phyloP scores from a whole-genome alignment of 92 coral and sea anemone genomes.

The Galaxea fascicularis region DNA sequence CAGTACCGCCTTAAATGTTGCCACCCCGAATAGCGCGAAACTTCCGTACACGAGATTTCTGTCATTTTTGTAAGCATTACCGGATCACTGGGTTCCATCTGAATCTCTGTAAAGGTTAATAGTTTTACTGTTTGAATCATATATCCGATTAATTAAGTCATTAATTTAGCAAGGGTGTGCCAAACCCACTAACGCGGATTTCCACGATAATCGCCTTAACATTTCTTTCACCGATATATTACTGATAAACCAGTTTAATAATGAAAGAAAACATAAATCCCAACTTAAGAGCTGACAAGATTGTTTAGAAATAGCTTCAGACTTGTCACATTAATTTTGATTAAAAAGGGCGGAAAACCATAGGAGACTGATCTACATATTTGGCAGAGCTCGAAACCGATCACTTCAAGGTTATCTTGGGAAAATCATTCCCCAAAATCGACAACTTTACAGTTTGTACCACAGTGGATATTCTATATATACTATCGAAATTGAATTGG shows the following conservation, averaged over 20 bases:
- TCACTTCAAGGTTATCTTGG: too few species aligned
- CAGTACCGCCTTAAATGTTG: too few species aligned
- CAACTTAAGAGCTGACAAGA: background rate
- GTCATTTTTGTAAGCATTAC: background rate
- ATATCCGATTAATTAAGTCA: background rate
- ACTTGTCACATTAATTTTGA: too few species aligned
- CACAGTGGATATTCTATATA: too few species aligned
- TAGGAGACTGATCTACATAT: too few species aligned
- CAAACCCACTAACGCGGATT: conserved; percentile 8
- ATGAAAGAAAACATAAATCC: background rate
- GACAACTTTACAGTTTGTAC: too few species aligned
- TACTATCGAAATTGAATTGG: too few species aligned
- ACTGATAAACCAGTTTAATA: background rate
- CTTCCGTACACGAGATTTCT: background rate
- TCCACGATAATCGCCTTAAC: background rate
- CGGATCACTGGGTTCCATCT: background rate
- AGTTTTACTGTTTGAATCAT: background rate
- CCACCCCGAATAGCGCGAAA: background rate
- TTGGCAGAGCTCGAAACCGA: too few species aligned
- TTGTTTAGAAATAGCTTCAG: background rate
- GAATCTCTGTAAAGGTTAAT: background rate
- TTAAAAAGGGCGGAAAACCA: too few species aligned
- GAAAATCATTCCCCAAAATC: too few species aligned
- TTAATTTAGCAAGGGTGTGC: background rate
- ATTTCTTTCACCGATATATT: background rate